Percentiles rank a stretch among this genome's conserved stretches.
Evolutionary conservation across 2,797 vertebrate species (phyloP).

Genomic region (Cynopterus sphinx): DNA sequence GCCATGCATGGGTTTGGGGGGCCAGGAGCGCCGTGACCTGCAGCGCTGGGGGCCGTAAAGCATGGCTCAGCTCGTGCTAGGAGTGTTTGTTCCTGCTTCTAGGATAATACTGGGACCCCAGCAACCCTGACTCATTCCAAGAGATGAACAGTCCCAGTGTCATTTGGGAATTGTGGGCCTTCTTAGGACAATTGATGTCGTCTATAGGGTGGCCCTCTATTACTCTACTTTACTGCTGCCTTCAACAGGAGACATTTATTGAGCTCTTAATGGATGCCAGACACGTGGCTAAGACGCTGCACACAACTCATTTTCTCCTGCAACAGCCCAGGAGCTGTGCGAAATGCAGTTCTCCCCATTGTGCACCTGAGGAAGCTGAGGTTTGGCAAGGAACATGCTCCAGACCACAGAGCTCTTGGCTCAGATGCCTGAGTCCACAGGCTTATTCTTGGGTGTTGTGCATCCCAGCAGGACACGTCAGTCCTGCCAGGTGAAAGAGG

Average conservation of each 20-base stretch:
- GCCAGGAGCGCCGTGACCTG: background rate
- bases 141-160: background rate
- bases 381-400: background rate
- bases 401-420: background rate
- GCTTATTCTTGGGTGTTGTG: background rate
- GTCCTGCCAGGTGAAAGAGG: background rate
- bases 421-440: background rate
- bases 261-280: background rate
- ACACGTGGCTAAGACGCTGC: background rate
- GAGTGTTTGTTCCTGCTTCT: background rate
- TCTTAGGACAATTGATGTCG: too few species aligned
- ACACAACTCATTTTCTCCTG: background rate
- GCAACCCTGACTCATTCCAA: background rate
- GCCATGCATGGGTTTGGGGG: background rate
- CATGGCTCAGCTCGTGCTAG: background rate
- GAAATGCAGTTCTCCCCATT: background rate
- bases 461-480: background rate
- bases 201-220: background rate
- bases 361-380: background rate
- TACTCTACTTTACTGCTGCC: background rate
- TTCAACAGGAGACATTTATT: background rate
- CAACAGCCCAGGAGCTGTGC: fast-evolving
- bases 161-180: background rate
- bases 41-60: background rate
- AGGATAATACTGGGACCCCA: background rate